Conservation (phyloP, 2,113 vertebrate genomes). For the Lates calcarifer region DNA sequence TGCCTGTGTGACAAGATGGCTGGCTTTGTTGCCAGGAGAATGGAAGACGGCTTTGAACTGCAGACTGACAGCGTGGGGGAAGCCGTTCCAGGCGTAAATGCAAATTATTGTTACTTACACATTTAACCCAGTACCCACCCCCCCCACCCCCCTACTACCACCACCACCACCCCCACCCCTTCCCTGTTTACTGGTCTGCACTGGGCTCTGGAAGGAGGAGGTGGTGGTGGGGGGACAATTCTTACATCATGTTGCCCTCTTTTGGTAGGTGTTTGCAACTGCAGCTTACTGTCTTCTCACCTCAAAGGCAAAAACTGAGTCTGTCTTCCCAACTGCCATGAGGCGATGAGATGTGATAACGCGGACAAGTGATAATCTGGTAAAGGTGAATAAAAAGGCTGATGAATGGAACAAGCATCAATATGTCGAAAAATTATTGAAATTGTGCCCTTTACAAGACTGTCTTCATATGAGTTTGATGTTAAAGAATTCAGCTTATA, state of each 20-base stretch:
- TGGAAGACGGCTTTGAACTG: conserved; percentile 74
- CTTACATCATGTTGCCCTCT: conserved; percentile 89
- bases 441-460: not conserved
- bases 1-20: conserved; percentile 70
- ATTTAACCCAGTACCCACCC: conserved; percentile 79
- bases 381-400: not conserved
- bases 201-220: conserved; percentile 26
- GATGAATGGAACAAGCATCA: not conserved
- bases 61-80: conserved; percentile 73
- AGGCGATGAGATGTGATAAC: not conserved
- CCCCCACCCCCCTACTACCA: not conserved
- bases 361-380: not conserved
- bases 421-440: not conserved
- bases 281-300: conserved; percentile 59
- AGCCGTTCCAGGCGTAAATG: conserved; percentile 78
- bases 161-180: conserved; percentile 1
- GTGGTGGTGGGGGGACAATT: conserved; percentile 67
- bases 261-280: conserved; percentile 83
- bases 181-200: conserved; percentile 19
- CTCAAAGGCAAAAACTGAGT: conserved; percentile 19
- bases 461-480: not conserved
- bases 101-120: conserved; percentile 86
- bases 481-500: not conserved
- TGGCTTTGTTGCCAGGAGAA: conserved; percentile 78
- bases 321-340: not conserved